Evolutionary conservation across 53 echinoderm and acorn worm species (phyloP).

Genomic region (Holothuria leucospilota): DNA sequence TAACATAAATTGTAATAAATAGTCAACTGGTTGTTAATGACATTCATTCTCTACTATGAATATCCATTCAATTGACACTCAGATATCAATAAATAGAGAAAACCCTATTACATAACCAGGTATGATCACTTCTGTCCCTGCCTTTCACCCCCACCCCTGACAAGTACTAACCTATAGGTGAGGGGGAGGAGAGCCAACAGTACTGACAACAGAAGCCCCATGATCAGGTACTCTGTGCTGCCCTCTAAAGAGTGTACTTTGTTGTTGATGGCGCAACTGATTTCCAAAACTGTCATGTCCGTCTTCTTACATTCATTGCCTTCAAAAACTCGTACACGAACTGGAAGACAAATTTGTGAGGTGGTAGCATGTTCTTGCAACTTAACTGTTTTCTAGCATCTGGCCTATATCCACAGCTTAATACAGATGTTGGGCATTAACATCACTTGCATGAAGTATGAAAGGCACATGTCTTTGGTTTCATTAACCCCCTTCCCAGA

Average conservation of each 20-base stretch:
- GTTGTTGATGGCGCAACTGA: constrained; percentile 91
- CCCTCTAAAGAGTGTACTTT: constrained; percentile 81
- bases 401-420: no score
- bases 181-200: constrained; percentile 83
- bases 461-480: no score
- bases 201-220: constrained; percentile 80
- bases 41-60: no score
- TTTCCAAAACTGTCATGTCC: constrained; percentile 93
- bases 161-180: constrained; percentile 73
- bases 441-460: no score
- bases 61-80: not conserved
- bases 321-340: constrained; percentile 93
- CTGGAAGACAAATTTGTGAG: constrained; percentile 40
- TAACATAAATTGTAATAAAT: no score
- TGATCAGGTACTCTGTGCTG: constrained; percentile 84
- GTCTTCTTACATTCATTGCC: constrained; percentile 97
- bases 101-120: no score
- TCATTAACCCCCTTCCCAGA: no score
- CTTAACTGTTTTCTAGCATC: no score
- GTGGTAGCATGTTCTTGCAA: not conserved
- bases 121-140: no score
- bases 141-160: not conserved
- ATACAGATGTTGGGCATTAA: no score
- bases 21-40: no score
- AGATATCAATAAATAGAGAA: not conserved